phyloP scores from a whole-genome alignment of 2,888 invertebrate species.

The Gerris lacustris region DNA sequence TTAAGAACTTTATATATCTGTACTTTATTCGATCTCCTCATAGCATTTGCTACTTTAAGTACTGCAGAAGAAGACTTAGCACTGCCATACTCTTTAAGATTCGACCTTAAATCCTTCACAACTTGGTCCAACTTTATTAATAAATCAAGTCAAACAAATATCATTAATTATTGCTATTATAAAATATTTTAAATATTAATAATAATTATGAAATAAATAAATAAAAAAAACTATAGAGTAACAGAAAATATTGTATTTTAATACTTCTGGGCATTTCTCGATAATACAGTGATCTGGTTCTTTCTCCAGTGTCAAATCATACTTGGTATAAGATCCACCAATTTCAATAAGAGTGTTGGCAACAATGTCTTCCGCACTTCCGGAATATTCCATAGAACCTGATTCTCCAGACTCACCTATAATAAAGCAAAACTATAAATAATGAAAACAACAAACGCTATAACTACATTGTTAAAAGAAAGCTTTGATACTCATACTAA shows the following conservation, averaged over 20 bases:
- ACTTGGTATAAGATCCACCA: background rate
- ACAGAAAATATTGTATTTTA: background rate
- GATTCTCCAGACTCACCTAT: background rate
- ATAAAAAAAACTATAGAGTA: background rate
- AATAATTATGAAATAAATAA: background rate
- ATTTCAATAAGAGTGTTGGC: conserved; percentile 6
- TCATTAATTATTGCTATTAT: background rate
- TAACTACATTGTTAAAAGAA: too few relatives aligned
- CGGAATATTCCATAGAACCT: background rate
- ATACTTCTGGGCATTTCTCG: background rate
- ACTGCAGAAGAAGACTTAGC: conserved; percentile 51
- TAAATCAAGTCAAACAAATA: background rate
- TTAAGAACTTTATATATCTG: conserved; percentile 44
- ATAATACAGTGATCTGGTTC: background rate
- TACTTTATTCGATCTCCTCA: conserved; percentile 46
- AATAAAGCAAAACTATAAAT: background rate
- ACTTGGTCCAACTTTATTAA: conserved; percentile 27
- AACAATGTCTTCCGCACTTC: conserved; percentile 6
- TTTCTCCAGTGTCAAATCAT: background rate
- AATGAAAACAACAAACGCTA: too few relatives aligned
- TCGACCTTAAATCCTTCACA: conserved; percentile 43
- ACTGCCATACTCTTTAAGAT: conserved; percentile 47
- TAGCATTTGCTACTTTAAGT: conserved; percentile 48
- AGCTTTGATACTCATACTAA: too few relatives aligned
- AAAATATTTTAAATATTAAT: too few relatives aligned